phyloP scores from a whole-genome alignment of 2,888 invertebrate genomes.

The Ophraella communa region DNA sequence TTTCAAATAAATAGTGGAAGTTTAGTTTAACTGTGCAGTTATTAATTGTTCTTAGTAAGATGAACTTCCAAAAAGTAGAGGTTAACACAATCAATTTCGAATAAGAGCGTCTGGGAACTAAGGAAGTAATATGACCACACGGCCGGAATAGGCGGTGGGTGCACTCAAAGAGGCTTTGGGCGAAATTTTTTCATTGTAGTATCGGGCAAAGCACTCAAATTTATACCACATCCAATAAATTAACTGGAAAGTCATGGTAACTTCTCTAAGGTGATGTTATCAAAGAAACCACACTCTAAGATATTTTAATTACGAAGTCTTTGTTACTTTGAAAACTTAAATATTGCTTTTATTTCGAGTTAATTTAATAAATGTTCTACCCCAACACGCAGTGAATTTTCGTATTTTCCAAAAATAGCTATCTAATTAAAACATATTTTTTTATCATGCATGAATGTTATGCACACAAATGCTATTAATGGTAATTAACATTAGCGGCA shows the following conservation, averaged over 20 bases:
- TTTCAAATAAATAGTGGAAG: no score
- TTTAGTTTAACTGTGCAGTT: no score
- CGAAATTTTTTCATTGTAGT: constrained; percentile 40
- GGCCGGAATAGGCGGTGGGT: constrained; percentile 32
- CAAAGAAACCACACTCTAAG: constrained; percentile 47
- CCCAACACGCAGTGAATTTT: no score
- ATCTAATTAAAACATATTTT: no score
- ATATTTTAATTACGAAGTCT: constrained; percentile 30
- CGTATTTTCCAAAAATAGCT: no score
- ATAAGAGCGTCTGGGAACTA: constrained; percentile 1
- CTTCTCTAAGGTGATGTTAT: constrained; percentile 46
- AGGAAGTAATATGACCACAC: constrained; percentile 29
- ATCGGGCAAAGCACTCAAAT: constrained; percentile 40
- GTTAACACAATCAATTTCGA: neutral
- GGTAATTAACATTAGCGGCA: no score
- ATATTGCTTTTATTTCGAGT: constrained; percentile 20
- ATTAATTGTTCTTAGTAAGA: no score
- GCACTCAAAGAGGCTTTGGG: constrained; percentile 35
- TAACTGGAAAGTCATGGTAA: constrained; percentile 33
- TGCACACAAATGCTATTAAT: neutral
- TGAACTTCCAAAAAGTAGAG: no score
- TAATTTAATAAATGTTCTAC: constrained; percentile 18
- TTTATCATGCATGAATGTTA: no score
- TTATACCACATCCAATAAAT: constrained; percentile 42
- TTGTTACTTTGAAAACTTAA: constrained; percentile 26